phyloP scores from a whole-genome alignment of 2,888 invertebrate species.

The Phrixothrix hirtus region DNA sequence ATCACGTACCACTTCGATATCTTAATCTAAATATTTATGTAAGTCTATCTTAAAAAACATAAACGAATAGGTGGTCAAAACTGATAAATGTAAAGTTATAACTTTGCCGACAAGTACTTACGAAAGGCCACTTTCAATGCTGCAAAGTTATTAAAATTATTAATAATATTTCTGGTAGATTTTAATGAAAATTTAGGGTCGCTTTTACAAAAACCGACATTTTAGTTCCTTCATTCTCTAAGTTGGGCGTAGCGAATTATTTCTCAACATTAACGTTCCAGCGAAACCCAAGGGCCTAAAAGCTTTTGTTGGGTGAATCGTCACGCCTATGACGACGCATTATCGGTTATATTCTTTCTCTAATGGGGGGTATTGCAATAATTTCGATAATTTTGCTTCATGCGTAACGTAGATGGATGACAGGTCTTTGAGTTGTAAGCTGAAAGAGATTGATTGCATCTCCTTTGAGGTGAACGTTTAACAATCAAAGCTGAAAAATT shows the following conservation, averaged over 20 bases:
- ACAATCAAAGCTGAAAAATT: conserved; percentile 35
- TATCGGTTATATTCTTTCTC: conserved; percentile 36
- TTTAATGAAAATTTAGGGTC: too few species aligned
- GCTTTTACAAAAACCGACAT: too few species aligned
- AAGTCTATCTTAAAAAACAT: too few species aligned
- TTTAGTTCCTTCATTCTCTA: too few species aligned
- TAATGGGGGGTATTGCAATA: conserved; percentile 34
- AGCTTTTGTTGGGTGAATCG: conserved; percentile 35
- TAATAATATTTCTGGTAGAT: too few species aligned
- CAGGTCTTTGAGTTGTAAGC: conserved; percentile 27
- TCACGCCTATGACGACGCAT: conserved; percentile 36
- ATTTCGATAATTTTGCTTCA: conserved; percentile 40
- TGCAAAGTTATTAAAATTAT: too few species aligned
- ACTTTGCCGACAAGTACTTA: too few species aligned
- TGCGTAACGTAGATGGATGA: conserved; percentile 36
- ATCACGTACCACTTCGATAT: too few species aligned
- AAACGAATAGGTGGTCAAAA: too few species aligned
- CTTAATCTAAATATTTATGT: too few species aligned
- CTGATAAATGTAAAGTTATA: too few species aligned
- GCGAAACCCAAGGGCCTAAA: conserved; percentile 33
- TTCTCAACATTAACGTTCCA: conserved; percentile 28
- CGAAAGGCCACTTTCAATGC: too few species aligned
- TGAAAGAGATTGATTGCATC: conserved; percentile 36
- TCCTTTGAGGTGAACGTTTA: conserved; percentile 29
- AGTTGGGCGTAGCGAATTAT: conserved; percentile 26